Base-by-base conservation (phyloP, 2,888 invertebrate species). In the Notodonta dromedarius region DNA sequence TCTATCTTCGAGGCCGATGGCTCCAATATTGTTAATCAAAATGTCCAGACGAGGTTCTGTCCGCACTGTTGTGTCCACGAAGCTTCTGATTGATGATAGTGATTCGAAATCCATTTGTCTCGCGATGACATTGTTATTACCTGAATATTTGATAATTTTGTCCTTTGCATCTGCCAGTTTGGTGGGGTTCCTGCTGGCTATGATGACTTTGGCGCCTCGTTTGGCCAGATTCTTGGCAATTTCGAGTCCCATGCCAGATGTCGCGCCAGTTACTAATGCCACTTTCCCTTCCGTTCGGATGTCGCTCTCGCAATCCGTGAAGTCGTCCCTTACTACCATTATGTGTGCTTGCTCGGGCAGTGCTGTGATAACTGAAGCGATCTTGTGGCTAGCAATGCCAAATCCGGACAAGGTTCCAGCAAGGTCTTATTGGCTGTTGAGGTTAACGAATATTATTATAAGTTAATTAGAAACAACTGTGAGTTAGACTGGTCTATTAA, bases 181-280 rank as follows among this genome's bases (percentile, higher is more conserved):
- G 1, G 69, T 67, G 48, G 85, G 76, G 68, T 94, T 94, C 46
- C 94, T 80, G 67, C 95, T 94, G 0, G 94, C 94, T 60, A 95
- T 86, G 46, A 95, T 94, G 6, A 95, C 94, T 68, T 89, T 87
- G 12, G 94, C 95, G 1, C 95, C 95, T 55, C 94, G 85, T 53
- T 79, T 87, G 16, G 94, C 94, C 58, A 90, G 71, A 63, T 88
- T 86, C 59, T 85, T 89, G 42, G 90, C 91, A 8, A 84, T 76
- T 77, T 91, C 88, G 0, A 89, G 66, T 0, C 91, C 91, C 1
- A 80, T 85, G 7, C 91, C 90, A 0, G 89, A 78, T 0, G 88
- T 89, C 0, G 87, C 88, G 2, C 91, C 91, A 0, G 91, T 91
- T 4, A 91, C 85, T 0, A 91, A 55, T 0, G 95, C 89, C 48